These are phyloP conservation scores for Cephus runcator DNA, from an alignment of 2,888 invertebrate genomes.

Conservation along the genomic window DNA sequence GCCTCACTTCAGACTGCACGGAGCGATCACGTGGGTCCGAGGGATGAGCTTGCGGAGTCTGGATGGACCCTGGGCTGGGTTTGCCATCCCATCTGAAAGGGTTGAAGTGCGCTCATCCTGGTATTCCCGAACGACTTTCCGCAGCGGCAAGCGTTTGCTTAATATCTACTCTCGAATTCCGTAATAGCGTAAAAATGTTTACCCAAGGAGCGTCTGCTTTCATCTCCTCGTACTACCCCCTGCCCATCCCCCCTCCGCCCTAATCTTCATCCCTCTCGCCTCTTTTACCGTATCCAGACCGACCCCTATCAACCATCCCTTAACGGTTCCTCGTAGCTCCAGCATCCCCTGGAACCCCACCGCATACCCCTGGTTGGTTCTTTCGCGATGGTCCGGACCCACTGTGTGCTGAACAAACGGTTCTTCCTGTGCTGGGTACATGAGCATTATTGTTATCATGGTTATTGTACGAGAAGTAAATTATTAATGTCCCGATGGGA, in stretches of 20 bases:
- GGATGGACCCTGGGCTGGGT: neutral
- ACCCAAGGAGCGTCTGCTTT: conserved; percentile 42
- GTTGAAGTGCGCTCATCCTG: conserved; percentile 15
- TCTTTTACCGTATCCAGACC: conserved; percentile 21
- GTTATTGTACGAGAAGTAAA: neutral
- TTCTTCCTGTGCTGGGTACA: conserved; percentile 26
- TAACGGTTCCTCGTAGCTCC: conserved; percentile 9
- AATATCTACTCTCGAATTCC: conserved; percentile 56
- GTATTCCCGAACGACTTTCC: conserved; percentile 35
- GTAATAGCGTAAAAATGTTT: conserved; percentile 62
- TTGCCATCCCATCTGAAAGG: neutral
- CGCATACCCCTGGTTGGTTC: neutral
- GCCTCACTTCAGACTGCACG: neutral
- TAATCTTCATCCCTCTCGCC: conserved; percentile 11
- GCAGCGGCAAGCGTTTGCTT: conserved; percentile 50
- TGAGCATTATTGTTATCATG: neutral
- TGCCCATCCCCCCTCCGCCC: conserved; percentile 8
- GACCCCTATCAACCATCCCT: conserved; percentile 8
- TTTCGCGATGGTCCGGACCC: conserved; percentile 25
- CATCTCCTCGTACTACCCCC: conserved; percentile 15
- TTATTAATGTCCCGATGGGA: neutral
- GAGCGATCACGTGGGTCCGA: neutral
- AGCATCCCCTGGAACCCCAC: conserved; percentile 15
- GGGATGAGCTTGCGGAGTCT: neutral
- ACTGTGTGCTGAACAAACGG: conserved; percentile 52